Evolutionary conservation across 2,113 vertebrate genomes (phyloP), one percentile per base, ranked within the genome.

Genomic region (Cariama cristata): DNA sequence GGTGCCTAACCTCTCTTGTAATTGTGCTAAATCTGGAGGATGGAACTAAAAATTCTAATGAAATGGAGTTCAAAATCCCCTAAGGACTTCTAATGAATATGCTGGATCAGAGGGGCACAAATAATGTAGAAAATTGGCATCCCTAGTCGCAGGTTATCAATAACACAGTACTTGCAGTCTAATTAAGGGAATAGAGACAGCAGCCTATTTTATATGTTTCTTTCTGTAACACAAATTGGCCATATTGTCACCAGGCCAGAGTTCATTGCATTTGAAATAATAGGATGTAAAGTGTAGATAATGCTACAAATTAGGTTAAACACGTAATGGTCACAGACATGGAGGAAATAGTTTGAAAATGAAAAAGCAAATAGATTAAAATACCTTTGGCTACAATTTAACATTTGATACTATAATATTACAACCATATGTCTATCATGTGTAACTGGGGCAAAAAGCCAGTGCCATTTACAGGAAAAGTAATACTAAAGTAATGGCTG

Each of bases 241-340:
- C 26, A 15, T 79, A 56, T 52, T 79, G 30, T 68, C 49, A 81
- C 19, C 26, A 67, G 63, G 38, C 20, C 75, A 79, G 53, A 79
- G 62, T 71, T 88, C 88, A 86, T 14, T 69, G 32, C 60, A 85
- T 77, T 79, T 88, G 74, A 89, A 96, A 88, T 94, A 83, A 73
- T 22, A 58, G 76, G 27, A 56, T 42, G 26, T 24, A 93, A 94
- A 96, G 35, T 73, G 28, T 59, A 88, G 64, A 58, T 93, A 90
- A 81, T 56, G 12, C 7, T 69, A 81, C 64, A 81, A 88, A 93
- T 96, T 58, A 80, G 30, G 22, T 86, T 91, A 89, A 95, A 82
- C 38, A 79, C 3, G 5, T 53, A 92, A 85, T 58, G 33, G 79
- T 79, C 52, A 58, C n/a, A 90, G 52, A 69, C 77, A 63, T 62